Percentiles rank a stretch among this genome's conserved stretches.
Evolutionary conservation across 2,113 vertebrate genomes (phyloP).

Genomic region (Petromus typicus): DNA sequence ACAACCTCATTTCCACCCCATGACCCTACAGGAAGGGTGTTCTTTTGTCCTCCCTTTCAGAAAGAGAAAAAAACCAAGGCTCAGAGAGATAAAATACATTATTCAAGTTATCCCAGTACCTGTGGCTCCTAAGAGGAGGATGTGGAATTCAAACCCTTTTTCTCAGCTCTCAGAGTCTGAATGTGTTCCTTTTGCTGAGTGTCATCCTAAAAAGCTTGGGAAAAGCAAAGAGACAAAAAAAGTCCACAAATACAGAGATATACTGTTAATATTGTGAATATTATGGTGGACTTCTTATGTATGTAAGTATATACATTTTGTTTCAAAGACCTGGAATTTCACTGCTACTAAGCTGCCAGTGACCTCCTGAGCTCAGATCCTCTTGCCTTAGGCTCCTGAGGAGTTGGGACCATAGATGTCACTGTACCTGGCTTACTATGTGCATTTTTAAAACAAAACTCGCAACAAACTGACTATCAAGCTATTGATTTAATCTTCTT

Average conservation of each 20-base stretch:
- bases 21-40: background rate
- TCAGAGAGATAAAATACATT: constrained; percentile 24
- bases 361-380: background rate
- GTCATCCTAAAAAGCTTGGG: constrained; percentile 24
- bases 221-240: constrained; percentile 41
- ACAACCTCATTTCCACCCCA: background rate
- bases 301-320: background rate
- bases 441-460: background rate
- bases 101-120: background rate
- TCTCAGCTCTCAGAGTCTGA: background rate
- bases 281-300: background rate
- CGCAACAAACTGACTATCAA: background rate
- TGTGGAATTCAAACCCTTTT: constrained; percentile 14
- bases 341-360: background rate
- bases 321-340: background rate
- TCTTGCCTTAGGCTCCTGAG: background rate
- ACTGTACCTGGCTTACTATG: background rate
- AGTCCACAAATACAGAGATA: background rate
- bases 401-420: background rate
- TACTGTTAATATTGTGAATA: background rate
- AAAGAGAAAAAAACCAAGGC: constrained; percentile 15
- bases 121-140: background rate
- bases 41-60: background rate
- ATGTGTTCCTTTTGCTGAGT: background rate
- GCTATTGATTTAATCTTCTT: constrained; percentile 22